A percentile compares a stretch with the other conserved stretches of the same genome.
Conservation (phyloP, 2,888 invertebrate species). For the Ptilodon capucinus region DNA sequence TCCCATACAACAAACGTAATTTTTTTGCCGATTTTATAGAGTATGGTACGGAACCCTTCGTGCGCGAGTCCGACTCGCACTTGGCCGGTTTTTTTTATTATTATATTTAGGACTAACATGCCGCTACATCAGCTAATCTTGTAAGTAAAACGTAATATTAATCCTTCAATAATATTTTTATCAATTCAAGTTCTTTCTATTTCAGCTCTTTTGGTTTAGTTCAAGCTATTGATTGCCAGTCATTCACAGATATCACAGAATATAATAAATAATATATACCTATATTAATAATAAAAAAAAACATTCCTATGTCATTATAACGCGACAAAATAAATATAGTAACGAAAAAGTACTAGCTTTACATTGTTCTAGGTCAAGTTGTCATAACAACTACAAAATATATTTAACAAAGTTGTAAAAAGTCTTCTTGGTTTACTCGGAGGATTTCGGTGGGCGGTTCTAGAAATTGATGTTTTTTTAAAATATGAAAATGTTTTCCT, state of each 20-base stretch:
- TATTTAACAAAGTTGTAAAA: constrained; percentile 13
- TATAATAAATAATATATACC: constrained; percentile 18
- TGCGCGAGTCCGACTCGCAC: too few relatives aligned
- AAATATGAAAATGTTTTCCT: too few relatives aligned
- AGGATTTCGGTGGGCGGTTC: constrained; percentile 33
- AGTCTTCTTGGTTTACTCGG: constrained; percentile 7
- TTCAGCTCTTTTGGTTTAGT: too few relatives aligned
- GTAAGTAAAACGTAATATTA: too few relatives aligned
- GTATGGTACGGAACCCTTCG: too few relatives aligned
- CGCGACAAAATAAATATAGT: constrained; percentile 17
- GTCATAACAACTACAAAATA: neutral
- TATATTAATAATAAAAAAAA: constrained; percentile 12
- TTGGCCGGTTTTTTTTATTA: too few relatives aligned
- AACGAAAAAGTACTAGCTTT: constrained; percentile 22
- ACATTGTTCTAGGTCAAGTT: constrained; percentile 20
- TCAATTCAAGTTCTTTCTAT: too few relatives aligned
- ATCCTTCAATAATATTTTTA: too few relatives aligned
- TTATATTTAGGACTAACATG: too few relatives aligned
- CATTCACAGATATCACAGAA: constrained; percentile 33
- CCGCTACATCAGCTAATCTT: too few relatives aligned
- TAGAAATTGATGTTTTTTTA: neutral
- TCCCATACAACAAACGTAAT: too few relatives aligned
- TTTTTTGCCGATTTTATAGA: too few relatives aligned
- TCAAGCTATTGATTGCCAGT: constrained; percentile 2
- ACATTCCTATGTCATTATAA: constrained; percentile 24